Percentiles rank a stretch among this genome's conserved stretches.
Evolutionary conservation across 2,888 invertebrate genomes (phyloP).

Genomic region (Phytoseiulus persimilis): DNA sequence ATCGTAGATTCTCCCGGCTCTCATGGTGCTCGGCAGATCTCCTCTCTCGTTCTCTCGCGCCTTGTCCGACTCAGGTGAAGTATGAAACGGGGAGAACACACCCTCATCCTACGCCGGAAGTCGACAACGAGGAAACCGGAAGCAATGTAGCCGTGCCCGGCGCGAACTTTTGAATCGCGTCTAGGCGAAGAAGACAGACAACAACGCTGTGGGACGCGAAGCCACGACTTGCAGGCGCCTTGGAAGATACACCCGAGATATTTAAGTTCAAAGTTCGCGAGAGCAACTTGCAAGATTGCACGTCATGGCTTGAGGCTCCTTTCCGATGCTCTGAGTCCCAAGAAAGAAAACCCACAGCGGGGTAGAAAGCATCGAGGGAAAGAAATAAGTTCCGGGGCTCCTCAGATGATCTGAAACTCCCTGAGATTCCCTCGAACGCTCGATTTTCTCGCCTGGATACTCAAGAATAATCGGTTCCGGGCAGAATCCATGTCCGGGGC

Average conservation of each 20-base stretch:
- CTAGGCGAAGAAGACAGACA: background rate
- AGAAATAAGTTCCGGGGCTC: too few species aligned
- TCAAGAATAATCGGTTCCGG: too few species aligned
- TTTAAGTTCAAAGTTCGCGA: background rate
- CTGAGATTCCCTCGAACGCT: background rate
- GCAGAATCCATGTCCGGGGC: too few species aligned
- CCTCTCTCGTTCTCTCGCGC: background rate
- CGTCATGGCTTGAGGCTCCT: background rate
- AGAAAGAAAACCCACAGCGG: too few species aligned
- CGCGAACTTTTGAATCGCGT: slow-evolving; percentile 5
- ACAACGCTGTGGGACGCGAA: background rate
- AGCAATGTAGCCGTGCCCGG: background rate
- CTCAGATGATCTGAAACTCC: too few species aligned
- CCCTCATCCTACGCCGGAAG: background rate
- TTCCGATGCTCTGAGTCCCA: too few species aligned
- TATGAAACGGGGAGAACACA: background rate
- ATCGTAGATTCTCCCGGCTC: background rate
- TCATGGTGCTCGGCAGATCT: background rate
- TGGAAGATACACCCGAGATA: background rate
- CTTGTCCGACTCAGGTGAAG: background rate
- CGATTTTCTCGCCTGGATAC: background rate
- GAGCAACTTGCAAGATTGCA: background rate
- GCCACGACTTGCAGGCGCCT: background rate
- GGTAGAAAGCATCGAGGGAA: too few species aligned
- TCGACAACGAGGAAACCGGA: background rate